These are phyloP conservation scores for Gymnocheta viridis DNA, from an alignment of 2,888 invertebrate species.

Conservation along the genomic window DNA sequence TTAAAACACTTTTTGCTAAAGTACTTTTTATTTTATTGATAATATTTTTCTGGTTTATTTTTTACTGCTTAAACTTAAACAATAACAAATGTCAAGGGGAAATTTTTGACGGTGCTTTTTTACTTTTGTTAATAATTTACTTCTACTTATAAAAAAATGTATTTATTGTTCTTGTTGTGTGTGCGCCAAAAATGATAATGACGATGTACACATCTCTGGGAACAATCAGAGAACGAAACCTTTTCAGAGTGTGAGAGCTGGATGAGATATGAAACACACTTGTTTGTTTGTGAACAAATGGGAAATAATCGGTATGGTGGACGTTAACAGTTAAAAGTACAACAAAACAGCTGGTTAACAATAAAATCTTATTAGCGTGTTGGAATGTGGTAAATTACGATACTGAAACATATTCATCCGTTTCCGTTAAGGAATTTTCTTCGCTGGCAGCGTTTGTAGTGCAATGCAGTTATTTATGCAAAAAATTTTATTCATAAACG, in stretches of 20 bases:
- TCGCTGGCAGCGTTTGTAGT: too few species aligned
- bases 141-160: constrained; percentile 51
- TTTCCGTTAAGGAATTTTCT: constrained; percentile 21
- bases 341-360: constrained; percentile 23
- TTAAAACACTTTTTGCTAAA: constrained; percentile 41
- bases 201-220: constrained; percentile 38
- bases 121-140: constrained; percentile 42
- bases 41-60: constrained; percentile 1
- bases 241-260: not conserved
- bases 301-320: constrained; percentile 27
- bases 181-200: constrained; percentile 60
- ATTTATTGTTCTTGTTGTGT: constrained; percentile 61
- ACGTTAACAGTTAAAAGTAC: not conserved
- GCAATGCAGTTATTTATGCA: too few species aligned
- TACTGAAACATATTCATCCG: not conserved
- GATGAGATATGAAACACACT: constrained; percentile 27
- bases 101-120: constrained; percentile 28
- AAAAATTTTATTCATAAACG: too few species aligned
- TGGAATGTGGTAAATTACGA: not conserved
- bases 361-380: not conserved
- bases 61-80: constrained; percentile 12
- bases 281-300: constrained; percentile 10
- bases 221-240: constrained; percentile 45
- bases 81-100: constrained; percentile 6
- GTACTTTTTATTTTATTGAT: constrained; percentile 14